Base-by-base conservation (phyloP, 2,888 invertebrate species). In the Drosophila barbarae region DNA sequence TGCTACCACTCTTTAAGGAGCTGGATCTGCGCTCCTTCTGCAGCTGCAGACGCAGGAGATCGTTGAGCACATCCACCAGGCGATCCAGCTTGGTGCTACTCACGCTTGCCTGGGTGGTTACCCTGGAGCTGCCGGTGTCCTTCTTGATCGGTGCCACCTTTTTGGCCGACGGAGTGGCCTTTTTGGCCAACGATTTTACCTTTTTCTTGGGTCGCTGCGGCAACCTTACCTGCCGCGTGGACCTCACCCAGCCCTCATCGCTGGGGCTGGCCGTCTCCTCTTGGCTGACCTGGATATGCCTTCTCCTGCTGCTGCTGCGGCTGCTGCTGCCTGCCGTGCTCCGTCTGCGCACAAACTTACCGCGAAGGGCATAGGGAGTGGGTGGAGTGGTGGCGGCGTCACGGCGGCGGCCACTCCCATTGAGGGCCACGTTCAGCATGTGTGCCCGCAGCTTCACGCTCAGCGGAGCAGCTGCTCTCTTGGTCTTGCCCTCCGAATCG, bases 1-100 rank as follows among this genome's bases (percentile, higher is more conserved):
- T 46, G 42, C 13, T 41, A 63, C 44, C 36, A 18, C 13, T 47
- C 21, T 23, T 34, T 41, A 9, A 21, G 5, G 18, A n/a, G 5
- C 54, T 30, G n/a, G 36, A 47, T 42, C 32, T 53, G 42, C 38
- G 34, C n/a, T 77, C 73, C 23, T 63, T 71, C 18, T 77, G 74
- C 5, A 75, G 50, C 44, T 74, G 75, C 44, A 77, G 58, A 21
- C 69, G 73, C 32, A 79, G 74, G 21, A 88, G 65, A 46, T 87
- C 79, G 52, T 83, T 78, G 23, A 88, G 65, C 34, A 87, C 72
- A 46, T 83, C 82, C 12, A 87, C 75, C 49, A 87, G 63, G 44
- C 86, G 78, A 36, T 86, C 86, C 4, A 86, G 67, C 52, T 87
- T 87, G 0, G 72, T 61, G 70, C 72, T 72, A 26, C 72, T 77